These are phyloP conservation scores for Sycophila texana DNA, from an alignment of 2,888 invertebrate species.

Conservation along the genomic window DNA sequence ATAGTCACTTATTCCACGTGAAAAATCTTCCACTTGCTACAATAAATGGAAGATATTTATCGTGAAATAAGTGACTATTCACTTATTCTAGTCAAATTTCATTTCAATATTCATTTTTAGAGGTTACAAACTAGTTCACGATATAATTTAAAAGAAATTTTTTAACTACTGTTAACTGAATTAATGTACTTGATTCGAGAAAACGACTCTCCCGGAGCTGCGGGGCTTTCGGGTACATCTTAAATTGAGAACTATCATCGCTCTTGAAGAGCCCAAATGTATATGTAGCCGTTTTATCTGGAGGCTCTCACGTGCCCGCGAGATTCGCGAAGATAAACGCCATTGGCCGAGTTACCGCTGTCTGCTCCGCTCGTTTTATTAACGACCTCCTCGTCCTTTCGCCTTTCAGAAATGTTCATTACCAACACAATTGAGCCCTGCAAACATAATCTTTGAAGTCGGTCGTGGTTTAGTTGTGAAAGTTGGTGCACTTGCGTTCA, in stretches of 20 bases:
- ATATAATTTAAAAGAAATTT: too few relatives aligned
- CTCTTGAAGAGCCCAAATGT: conserved; percentile 13
- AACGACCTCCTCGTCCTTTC: background rate
- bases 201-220: background rate
- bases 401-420: conserved; percentile 19
- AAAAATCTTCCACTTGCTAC: too few relatives aligned
- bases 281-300: conserved; percentile 6
- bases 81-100: too few relatives aligned
- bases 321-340: conserved; percentile 38
- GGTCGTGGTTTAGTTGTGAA: background rate
- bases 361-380: background rate
- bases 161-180: too few relatives aligned
- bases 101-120: too few relatives aligned
- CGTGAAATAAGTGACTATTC: too few relatives aligned
- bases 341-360: conserved; percentile 19
- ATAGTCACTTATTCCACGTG: too few relatives aligned
- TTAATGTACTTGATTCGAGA: too few relatives aligned
- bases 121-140: too few relatives aligned
- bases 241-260: conserved; percentile 35
- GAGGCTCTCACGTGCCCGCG: background rate
- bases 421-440: conserved; percentile 19
- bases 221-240: conserved; percentile 12
- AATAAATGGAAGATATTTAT: too few relatives aligned
- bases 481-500: background rate
- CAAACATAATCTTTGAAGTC: conserved; percentile 18